A percentile compares a stretch with the other conserved stretches of the same genome.
Evolutionary conservation across 2,113 vertebrate species (phyloP).

Genomic region (Montifringilla adamsi): DNA sequence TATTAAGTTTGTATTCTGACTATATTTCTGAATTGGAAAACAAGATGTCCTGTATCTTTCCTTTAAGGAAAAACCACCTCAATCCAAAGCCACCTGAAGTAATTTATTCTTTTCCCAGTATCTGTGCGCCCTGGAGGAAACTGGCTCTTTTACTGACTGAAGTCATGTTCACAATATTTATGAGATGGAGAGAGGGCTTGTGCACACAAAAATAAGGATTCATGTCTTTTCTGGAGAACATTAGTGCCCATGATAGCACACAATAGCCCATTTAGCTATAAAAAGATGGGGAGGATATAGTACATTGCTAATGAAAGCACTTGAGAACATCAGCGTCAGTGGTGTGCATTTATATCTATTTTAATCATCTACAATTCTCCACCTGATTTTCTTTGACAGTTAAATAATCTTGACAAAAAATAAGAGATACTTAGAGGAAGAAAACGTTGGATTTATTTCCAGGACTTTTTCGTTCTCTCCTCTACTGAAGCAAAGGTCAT

Average conservation of each 20-base stretch:
- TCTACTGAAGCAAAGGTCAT: background rate
- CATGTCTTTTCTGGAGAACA: background rate
- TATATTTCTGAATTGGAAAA: background rate
- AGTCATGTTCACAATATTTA: background rate
- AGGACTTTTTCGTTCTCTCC: background rate
- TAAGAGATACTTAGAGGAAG: background rate
- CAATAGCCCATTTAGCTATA: constrained; percentile 8
- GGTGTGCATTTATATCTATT: background rate
- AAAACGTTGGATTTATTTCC: background rate
- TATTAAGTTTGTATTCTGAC: background rate
- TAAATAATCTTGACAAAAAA: constrained; percentile 25
- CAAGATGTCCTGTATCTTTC: background rate
- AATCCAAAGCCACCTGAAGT: background rate
- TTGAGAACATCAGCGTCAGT: background rate
- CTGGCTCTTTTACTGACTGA: background rate
- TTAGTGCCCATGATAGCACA: background rate
- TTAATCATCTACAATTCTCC: constrained; percentile 3
- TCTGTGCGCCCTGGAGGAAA: background rate
- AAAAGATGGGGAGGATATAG: background rate
- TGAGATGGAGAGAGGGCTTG: background rate
- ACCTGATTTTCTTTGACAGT: background rate
- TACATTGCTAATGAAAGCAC: background rate
- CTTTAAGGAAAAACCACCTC: background rate
- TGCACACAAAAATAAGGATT: background rate
- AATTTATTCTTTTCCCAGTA: background rate